phyloP scores from a whole-genome alignment of 2,797 vertebrate genomes.

The Siniperca obscura region DNA sequence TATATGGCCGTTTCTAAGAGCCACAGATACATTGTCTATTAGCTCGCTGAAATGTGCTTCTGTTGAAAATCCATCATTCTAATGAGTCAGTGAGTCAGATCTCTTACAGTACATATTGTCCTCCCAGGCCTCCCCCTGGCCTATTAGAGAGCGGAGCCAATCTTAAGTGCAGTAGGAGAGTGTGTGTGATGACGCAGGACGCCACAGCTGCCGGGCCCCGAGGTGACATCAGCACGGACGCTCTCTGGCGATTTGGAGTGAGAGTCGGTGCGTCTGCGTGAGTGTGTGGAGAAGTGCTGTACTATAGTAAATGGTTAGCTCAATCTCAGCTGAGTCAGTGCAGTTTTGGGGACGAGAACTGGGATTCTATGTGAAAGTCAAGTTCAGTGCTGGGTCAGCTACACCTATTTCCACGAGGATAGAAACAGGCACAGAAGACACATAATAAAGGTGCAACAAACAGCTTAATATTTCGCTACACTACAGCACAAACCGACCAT shows the following conservation, averaged over 20 bases:
- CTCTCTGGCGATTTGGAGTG: conserved; percentile 36
- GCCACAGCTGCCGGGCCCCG: conserved; percentile 4
- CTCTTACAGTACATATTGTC: conserved; percentile 37
- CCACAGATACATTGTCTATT: background rate
- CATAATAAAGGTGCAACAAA: background rate
- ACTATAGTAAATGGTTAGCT: conserved; percentile 16
- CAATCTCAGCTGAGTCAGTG: conserved; percentile 44
- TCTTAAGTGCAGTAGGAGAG: conserved; percentile 34
- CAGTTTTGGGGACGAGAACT: background rate
- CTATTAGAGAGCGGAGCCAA: conserved; percentile 22
- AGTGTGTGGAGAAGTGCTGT: conserved; percentile 25
- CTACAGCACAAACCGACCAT: no score
- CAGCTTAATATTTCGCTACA: background rate
- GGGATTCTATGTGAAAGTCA: background rate
- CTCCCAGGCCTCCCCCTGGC: conserved; percentile 24
- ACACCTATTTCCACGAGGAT: background rate
- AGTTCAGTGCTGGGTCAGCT: conserved; percentile 4
- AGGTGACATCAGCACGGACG: conserved; percentile 46
- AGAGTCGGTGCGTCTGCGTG: conserved; percentile 14
- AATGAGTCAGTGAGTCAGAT: conserved; percentile 48
- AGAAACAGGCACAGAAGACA: background rate
- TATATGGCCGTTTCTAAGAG: background rate
- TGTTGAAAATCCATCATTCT: conserved; percentile 17
- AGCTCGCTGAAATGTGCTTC: background rate
- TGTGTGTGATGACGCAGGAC: conserved; percentile 56